Evolutionary conservation across 2,888 invertebrate species (phyloP).

Genomic region (Timema podura): DNA sequence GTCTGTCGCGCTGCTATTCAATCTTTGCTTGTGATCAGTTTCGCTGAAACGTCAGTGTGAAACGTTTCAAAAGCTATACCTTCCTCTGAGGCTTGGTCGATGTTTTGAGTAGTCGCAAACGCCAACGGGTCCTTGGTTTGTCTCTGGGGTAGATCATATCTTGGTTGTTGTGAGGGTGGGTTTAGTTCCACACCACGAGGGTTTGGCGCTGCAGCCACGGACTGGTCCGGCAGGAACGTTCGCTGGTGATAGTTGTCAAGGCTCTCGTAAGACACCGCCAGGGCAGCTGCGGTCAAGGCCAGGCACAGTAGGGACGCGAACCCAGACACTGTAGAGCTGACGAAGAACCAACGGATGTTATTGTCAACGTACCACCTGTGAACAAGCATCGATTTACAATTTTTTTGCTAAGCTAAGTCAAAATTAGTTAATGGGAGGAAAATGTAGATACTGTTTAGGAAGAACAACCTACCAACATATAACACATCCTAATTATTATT

Average conservation of each 20-base stretch:
- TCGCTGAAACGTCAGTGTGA: no score
- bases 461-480: not conserved
- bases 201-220: no score
- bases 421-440: not conserved
- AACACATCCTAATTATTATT: not conserved
- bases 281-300: conserved; percentile 47
- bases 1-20: no score
- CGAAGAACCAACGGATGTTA: conserved; percentile 60
- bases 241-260: conserved; percentile 12
- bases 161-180: no score
- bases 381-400: not conserved
- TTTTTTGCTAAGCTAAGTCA: not conserved
- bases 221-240: not conserved
- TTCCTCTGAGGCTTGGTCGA: no score
- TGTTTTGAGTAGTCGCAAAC: no score
- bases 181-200: no score
- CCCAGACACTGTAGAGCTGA: conserved; percentile 53
- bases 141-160: no score
- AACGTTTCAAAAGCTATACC: no score
- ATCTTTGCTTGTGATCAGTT: no score
- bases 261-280: conserved; percentile 40
- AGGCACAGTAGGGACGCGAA: conserved; percentile 49
- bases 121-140: no score
- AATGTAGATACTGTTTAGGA: not conserved
- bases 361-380: conserved; percentile 59